Evolutionary conservation across 2,797 vertebrate species (phyloP).

Genomic region (Lepus townsendii): DNA sequence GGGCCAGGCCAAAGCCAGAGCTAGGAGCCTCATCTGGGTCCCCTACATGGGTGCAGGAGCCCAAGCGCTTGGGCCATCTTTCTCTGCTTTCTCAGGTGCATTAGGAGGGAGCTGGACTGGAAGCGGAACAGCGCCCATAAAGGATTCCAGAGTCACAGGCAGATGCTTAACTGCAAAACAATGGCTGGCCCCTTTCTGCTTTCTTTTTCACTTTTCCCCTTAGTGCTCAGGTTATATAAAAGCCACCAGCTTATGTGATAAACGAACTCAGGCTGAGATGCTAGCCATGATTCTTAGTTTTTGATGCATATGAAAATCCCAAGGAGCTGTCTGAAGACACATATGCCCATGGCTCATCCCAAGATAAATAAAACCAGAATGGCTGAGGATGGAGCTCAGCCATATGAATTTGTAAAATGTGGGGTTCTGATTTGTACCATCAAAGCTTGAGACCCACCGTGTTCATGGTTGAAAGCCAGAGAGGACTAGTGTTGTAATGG

Average conservation of each 20-base stretch:
- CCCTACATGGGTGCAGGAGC: too few relatives aligned
- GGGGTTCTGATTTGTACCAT: background rate
- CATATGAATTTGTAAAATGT: background rate
- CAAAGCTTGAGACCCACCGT: background rate
- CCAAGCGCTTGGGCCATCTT: too few relatives aligned
- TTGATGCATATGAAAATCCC: background rate
- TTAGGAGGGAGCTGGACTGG: too few relatives aligned
- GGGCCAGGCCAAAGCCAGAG: too few relatives aligned
- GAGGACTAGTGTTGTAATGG: background rate
- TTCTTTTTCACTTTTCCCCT: slow-evolving; percentile 2
- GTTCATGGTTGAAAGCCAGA: background rate
- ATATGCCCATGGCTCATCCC: background rate
- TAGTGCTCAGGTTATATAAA: slow-evolving; percentile 1
- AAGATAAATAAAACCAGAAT: slow-evolving; percentile 1
- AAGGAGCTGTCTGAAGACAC: slow-evolving; percentile 6
- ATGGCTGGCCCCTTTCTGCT: too few relatives aligned
- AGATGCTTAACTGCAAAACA: too few relatives aligned
- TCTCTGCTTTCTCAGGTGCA: too few relatives aligned
- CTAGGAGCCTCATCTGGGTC: too few relatives aligned
- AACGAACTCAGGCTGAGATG: background rate
- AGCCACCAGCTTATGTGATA: background rate
- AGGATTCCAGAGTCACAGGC: too few relatives aligned
- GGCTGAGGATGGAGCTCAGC: background rate
- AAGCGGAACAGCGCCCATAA: too few relatives aligned
- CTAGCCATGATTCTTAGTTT: slow-evolving; percentile 33